Conservation (phyloP, 2,113 vertebrate species). For the Motacilla alba region DNA sequence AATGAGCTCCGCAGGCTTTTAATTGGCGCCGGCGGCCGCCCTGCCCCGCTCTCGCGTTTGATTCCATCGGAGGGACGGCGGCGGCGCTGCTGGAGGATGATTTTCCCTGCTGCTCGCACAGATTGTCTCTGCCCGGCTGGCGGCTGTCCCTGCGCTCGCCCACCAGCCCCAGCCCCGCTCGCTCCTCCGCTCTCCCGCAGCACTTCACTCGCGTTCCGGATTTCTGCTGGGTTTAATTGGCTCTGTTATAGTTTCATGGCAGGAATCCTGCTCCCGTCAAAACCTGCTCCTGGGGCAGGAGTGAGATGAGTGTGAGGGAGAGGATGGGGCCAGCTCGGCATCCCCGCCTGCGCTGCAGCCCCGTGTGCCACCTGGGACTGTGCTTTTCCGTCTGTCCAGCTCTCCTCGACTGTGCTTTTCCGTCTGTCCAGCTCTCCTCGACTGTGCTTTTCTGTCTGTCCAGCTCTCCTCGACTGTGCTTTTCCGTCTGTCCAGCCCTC, state of each 20-base stretch:
- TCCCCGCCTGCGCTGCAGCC: fast-evolving
- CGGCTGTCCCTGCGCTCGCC: neutral
- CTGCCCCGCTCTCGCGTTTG: neutral
- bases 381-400: neutral
- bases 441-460: neutral
- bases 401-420: neutral
- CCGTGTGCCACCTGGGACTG: too few relatives aligned
- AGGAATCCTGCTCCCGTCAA: neutral
- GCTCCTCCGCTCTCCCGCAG: neutral
- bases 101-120: neutral
- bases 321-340: neutral
- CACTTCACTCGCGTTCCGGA: neutral
- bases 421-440: neutral
- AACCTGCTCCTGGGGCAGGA: neutral
- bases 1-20: neutral
- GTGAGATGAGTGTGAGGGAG: fast-evolving
- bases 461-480: neutral
- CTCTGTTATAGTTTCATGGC: neutral
- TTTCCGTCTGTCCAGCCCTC: neutral
- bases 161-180: neutral
- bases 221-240: neutral
- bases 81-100: neutral
- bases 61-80: fast-evolving
- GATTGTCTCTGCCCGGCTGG: neutral
- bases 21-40: neutral